A percentile compares a stretch with the other conserved stretches of the same genome.
phyloP scores from a whole-genome alignment of 2,797 vertebrate species.

The Odontamblyopus rebecca region DNA sequence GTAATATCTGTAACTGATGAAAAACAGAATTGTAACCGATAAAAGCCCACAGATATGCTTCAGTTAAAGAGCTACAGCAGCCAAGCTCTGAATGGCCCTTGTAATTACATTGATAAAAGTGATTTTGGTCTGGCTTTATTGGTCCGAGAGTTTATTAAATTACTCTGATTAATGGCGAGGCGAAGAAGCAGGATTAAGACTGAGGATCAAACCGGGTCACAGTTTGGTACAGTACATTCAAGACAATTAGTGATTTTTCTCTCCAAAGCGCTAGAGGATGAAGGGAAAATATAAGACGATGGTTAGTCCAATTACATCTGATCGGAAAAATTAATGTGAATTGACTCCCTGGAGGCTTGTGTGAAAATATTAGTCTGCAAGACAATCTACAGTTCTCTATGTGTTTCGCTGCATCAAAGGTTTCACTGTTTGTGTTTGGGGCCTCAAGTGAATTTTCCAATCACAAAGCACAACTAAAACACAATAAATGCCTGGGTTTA shows the following conservation, averaged over 20 bases:
- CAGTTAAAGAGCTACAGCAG: conserved; percentile 23
- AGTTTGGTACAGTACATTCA: conserved; percentile 33
- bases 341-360: conserved; percentile 23
- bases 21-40: background rate
- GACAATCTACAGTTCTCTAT: background rate
- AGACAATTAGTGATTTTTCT: conserved; percentile 31
- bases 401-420: background rate
- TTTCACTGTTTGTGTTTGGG: background rate
- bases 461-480: too few species aligned
- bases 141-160: conserved; percentile 53
- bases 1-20: too few species aligned
- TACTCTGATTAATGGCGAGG: conserved; percentile 49
- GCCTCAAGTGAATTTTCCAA: too few species aligned
- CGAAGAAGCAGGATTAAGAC: conserved; percentile 40
- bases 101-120: conserved; percentile 42
- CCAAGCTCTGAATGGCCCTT: conserved; percentile 38
- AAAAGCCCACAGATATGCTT: background rate
- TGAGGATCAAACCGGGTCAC: conserved; percentile 43
- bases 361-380: background rate
- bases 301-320: conserved; percentile 20
- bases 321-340: conserved; percentile 35
- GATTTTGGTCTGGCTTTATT: conserved; percentile 27
- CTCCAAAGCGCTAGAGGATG: background rate
- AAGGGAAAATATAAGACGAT: conserved; percentile 26
- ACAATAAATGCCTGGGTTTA: too few species aligned